Evolutionary conservation across 2,888 invertebrate genomes (phyloP).

Genomic region (Heliothis peltigera): DNA sequence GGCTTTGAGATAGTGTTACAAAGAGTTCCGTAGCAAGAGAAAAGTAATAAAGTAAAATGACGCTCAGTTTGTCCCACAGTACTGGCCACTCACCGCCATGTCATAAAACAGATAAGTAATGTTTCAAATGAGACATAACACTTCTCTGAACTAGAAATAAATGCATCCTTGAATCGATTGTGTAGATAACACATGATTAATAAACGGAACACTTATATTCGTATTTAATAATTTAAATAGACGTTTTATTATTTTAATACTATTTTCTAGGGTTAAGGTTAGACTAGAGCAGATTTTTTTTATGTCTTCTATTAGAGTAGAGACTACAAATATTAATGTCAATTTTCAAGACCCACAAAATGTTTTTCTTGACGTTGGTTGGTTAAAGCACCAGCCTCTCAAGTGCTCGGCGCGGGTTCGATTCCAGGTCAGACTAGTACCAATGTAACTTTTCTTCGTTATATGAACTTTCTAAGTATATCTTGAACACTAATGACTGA

Average conservation of each 20-base stretch:
- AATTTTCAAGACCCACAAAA: too few species aligned
- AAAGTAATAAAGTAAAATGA: conserved; percentile 4
- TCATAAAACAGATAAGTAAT: conserved; percentile 55
- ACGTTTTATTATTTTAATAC: background rate
- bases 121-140: conserved; percentile 55
- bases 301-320: too few species aligned
- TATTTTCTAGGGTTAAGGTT: too few species aligned
- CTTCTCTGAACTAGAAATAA: conserved; percentile 61
- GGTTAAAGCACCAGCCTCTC: too few species aligned
- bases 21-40: background rate
- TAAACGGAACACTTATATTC: conserved; percentile 23
- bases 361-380: too few species aligned
- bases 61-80: conserved; percentile 8
- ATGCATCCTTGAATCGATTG: conserved; percentile 62
- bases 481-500: too few species aligned
- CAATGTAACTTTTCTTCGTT: too few species aligned
- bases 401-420: too few species aligned
- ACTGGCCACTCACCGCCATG: conserved; percentile 27
- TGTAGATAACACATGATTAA: conserved; percentile 39
- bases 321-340: too few species aligned
- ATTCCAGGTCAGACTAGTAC: too few species aligned
- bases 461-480: too few species aligned
- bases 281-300: too few species aligned
- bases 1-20: background rate
- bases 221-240: background rate